phyloP scores from a whole-genome alignment of 2,888 invertebrate genomes.

The Habrosyne pyritoides region DNA sequence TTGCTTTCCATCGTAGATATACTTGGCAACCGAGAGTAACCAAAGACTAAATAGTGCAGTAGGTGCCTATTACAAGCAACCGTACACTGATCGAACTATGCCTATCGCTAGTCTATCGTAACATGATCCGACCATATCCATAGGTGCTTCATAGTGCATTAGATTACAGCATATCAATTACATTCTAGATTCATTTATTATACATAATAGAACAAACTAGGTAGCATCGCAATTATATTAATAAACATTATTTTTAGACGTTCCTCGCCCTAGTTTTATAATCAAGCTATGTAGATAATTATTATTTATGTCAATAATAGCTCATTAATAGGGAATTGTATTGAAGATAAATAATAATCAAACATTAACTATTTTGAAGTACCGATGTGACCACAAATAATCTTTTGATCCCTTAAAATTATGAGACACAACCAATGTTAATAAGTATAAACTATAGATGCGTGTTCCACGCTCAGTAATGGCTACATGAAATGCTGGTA shows the following conservation, averaged over 20 bases:
- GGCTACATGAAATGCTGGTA: too few relatives aligned
- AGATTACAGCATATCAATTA: conserved; percentile 13
- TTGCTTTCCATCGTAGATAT: too few relatives aligned
- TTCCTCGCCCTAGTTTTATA: background rate
- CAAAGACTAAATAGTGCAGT: background rate
- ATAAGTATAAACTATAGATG: too few relatives aligned
- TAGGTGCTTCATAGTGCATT: conserved; percentile 9
- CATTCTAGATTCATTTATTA: background rate
- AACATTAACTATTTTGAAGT: too few relatives aligned
- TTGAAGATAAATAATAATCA: too few relatives aligned
- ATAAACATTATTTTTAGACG: background rate
- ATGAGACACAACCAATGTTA: too few relatives aligned
- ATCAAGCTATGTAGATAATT: background rate
- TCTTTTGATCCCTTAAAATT: too few relatives aligned
- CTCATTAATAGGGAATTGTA: too few relatives aligned
- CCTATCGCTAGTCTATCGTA: background rate
- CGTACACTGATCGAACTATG: background rate
- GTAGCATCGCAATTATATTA: background rate
- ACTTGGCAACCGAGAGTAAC: too few relatives aligned
- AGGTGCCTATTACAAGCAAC: background rate
- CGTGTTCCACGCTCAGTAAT: too few relatives aligned
- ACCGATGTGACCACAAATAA: too few relatives aligned
- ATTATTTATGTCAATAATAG: too few relatives aligned
- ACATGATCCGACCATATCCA: background rate
- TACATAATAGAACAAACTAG: background rate